phyloP scores from a whole-genome alignment of 2,888 invertebrate genomes.

The Nebria brevicollis region DNA sequence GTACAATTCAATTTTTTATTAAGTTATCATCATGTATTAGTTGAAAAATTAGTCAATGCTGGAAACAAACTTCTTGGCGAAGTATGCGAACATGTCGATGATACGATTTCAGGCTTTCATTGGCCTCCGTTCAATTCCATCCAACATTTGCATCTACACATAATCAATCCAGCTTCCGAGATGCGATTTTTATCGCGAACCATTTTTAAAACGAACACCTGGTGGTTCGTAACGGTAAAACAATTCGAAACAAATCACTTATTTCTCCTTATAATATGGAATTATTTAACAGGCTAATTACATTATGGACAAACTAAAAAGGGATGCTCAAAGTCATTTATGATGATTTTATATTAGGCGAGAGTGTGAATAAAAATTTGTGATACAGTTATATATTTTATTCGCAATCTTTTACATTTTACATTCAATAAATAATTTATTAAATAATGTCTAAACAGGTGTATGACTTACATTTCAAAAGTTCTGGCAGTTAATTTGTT shows the following conservation, averaged over 20 bases:
- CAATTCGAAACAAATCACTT: constrained; percentile 6
- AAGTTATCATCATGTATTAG: constrained; percentile 62
- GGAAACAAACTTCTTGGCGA: constrained; percentile 66
- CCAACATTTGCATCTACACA: constrained; percentile 85
- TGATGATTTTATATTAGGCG: constrained; percentile 16
- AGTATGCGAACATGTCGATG: constrained; percentile 61
- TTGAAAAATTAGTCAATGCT: constrained; percentile 73
- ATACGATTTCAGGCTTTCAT: constrained; percentile 80
- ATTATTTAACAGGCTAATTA: constrained; percentile 24
- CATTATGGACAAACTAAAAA: constrained; percentile 19
- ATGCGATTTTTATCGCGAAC: constrained; percentile 74
- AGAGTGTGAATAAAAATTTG: neutral
- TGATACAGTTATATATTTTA: constrained; percentile 9
- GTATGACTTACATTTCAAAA: neutral
- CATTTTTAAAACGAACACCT: constrained; percentile 78
- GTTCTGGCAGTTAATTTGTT: neutral
- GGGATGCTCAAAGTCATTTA: constrained; percentile 19
- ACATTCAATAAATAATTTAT: no score
- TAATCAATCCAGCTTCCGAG: constrained; percentile 80
- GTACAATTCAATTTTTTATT: constrained; percentile 14
- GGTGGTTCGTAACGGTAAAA: constrained; percentile 83
- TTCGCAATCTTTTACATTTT: neutral
- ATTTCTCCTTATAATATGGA: neutral
- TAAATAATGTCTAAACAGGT: neutral
- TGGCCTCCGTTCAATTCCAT: constrained; percentile 91